These are phyloP conservation scores for Maccullochella peelii DNA, from an alignment of 2,113 vertebrate species.

Conservation along the genomic window DNA sequence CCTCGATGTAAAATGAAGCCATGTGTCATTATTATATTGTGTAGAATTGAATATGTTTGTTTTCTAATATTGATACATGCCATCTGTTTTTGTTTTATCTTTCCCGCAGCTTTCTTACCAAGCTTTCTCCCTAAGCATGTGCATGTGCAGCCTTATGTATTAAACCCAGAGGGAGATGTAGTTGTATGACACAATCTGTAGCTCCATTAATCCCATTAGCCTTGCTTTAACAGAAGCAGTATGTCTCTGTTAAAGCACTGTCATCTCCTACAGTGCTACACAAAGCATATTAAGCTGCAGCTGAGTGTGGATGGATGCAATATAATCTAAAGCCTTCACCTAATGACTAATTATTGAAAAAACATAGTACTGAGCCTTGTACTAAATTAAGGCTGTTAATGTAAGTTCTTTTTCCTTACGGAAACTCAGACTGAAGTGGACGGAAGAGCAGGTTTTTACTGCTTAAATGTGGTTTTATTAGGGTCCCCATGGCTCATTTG, in stretches of 20 bases:
- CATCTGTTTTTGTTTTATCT: not conserved
- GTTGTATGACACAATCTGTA: not conserved
- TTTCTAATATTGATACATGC: no score
- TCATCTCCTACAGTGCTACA: conserved; percentile 5
- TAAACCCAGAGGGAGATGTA: conserved; percentile 4
- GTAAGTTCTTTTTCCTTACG: not conserved
- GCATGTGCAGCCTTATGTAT: not conserved
- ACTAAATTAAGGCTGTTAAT: not conserved
- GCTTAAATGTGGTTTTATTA: not conserved
- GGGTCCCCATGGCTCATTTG: not conserved
- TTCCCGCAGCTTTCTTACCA: not conserved
- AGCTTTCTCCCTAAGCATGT: not conserved
- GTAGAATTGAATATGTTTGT: no score
- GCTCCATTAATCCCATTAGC: conserved; percentile 34
- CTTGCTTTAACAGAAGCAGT: conserved; percentile 9
- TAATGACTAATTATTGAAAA: not conserved
- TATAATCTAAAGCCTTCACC: not conserved
- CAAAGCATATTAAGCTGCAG: not conserved
- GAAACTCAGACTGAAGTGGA: not conserved
- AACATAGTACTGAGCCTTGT: not conserved
- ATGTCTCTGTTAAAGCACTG: not conserved
- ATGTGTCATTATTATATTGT: no score
- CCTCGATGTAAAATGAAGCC: not conserved
- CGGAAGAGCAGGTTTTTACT: not conserved
- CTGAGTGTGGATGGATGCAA: conserved; percentile 9